Evolutionary conservation across 2,888 invertebrate species (phyloP).

Genomic region (Drosophila parthenogenetica): DNA sequence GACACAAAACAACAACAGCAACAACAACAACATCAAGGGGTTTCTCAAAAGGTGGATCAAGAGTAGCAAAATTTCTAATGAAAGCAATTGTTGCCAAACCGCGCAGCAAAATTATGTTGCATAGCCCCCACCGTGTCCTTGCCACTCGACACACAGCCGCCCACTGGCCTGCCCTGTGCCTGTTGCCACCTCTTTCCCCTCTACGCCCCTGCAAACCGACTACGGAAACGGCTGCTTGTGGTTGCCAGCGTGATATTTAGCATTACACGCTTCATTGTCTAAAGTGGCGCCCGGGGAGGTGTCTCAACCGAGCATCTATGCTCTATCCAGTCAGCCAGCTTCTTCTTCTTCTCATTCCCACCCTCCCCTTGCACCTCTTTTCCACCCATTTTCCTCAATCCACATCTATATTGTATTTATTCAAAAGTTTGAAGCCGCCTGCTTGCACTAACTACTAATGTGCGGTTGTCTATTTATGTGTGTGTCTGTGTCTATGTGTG

Average conservation of each 20-base stretch:
- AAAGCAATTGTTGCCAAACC: constrained; percentile 81
- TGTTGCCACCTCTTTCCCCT: background rate
- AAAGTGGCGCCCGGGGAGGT: constrained; percentile 76
- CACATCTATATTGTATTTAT: constrained; percentile 73
- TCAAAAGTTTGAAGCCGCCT: constrained; percentile 77
- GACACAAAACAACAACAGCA: constrained; percentile 70
- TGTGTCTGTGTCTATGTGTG: constrained; percentile 21
- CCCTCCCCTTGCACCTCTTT: background rate
- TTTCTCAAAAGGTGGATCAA: constrained; percentile 67
- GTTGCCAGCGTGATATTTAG: constrained; percentile 76
- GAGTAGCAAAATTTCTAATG: constrained; percentile 70
- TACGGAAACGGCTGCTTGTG: constrained; percentile 63
- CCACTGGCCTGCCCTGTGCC: background rate
- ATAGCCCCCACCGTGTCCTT: constrained; percentile 49
- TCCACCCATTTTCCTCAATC: constrained; percentile 9
- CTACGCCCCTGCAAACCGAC: background rate
- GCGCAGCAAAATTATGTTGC: constrained; percentile 79
- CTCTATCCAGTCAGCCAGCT: constrained; percentile 1
- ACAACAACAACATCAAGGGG: constrained; percentile 63
- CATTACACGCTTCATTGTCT: constrained; percentile 81
- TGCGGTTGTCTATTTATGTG: constrained; percentile 59
- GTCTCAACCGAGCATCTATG: constrained; percentile 8
- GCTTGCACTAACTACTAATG: constrained; percentile 81
- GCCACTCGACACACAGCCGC: constrained; percentile 4
- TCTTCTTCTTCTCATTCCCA: background rate